A percentile compares a stretch with the other conserved stretches of the same genome.
These are phyloP conservation scores for Augochlora pura DNA, from an alignment of 1,140 invertebrate species.

Conservation along the genomic window DNA sequence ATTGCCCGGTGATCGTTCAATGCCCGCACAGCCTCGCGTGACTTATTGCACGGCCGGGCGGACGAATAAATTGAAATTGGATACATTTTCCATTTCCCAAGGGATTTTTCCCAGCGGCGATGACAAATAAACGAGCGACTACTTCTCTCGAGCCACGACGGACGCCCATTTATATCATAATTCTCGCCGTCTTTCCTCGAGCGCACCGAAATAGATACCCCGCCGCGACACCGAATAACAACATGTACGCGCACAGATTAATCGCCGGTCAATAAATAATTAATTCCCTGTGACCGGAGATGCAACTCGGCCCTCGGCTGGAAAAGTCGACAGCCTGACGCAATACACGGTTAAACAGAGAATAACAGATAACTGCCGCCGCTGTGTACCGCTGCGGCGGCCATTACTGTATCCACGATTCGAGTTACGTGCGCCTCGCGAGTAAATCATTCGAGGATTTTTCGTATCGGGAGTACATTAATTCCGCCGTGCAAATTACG, in stretches of 20 bases:
- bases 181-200: neutral
- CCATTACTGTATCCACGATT: neutral
- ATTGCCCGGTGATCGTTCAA: no score
- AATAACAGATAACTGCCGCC: conserved; percentile 39
- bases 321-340: conserved; percentile 27
- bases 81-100: conserved; percentile 25
- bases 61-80: conserved; percentile 8
- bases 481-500: neutral
- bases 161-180: conserved; percentile 4
- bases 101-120: neutral
- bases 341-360: conserved; percentile 35
- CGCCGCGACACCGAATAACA: conserved; percentile 41
- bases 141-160: conserved; percentile 7
- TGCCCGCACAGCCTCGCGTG: no score
- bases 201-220: conserved; percentile 50
- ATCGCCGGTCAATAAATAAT: conserved; percentile 62
- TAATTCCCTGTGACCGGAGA: conserved; percentile 20
- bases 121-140: neutral
- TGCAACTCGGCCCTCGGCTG: no score
- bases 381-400: neutral
- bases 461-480: conserved; percentile 2
- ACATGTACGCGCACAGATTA: conserved; percentile 50
- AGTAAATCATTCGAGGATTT: conserved; percentile 14
- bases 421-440: neutral
- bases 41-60: no score